Percentiles rank a stretch among this genome's conserved stretches.
phyloP scores from a whole-genome alignment of 2,113 vertebrate species.

The Myrmophylax atrothorax region DNA sequence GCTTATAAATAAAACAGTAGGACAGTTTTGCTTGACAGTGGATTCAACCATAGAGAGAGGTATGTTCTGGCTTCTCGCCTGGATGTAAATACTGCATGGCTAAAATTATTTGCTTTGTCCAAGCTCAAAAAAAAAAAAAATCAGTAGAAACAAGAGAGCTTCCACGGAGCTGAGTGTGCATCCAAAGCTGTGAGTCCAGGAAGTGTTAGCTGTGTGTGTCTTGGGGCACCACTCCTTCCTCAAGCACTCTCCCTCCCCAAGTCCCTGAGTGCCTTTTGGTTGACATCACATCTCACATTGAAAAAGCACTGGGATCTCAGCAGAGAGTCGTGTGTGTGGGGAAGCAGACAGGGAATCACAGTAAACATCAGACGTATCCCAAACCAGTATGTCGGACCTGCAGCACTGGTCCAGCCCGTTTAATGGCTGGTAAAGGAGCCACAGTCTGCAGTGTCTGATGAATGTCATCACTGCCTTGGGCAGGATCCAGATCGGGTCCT shows the following conservation, averaged over 20 bases:
- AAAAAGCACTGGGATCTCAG: background rate
- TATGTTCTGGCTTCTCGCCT: conserved; percentile 11
- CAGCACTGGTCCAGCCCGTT: background rate
- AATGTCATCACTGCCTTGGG: background rate
- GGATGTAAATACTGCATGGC: conserved; percentile 21
- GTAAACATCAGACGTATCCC: background rate
- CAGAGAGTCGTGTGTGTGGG: accelerated
- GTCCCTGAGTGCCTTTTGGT: background rate
- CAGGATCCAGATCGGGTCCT: background rate
- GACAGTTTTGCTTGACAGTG: conserved; percentile 31
- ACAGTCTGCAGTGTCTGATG: background rate
- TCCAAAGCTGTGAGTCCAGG: background rate
- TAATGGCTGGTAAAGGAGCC: background rate
- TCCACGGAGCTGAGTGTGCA: background rate
- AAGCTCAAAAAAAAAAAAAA: background rate
- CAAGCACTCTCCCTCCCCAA: background rate
- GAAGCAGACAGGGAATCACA: background rate
- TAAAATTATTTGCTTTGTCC: conserved; percentile 21
- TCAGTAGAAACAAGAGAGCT: background rate
- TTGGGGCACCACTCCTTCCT: background rate
- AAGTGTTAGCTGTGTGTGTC: background rate
- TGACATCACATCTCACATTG: background rate
- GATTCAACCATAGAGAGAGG: background rate
- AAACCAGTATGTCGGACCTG: background rate
- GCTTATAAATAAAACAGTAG: conserved; percentile 44